Percentiles rank a stretch among this genome's conserved stretches.
Evolutionary conservation across 2,113 vertebrate genomes (phyloP).

Genomic region (Erinaceus europaeus): DNA sequence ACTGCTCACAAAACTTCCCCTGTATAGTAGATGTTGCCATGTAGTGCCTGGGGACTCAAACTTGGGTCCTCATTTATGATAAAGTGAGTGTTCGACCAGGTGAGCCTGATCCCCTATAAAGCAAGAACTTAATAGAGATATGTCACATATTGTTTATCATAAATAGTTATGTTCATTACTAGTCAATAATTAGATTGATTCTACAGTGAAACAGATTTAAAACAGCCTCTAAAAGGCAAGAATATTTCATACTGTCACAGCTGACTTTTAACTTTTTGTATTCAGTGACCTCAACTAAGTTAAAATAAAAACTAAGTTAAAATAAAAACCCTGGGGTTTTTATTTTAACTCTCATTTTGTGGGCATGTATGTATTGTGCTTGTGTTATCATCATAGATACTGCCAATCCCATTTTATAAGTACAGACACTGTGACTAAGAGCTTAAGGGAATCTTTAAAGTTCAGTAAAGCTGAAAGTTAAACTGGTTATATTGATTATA

Average conservation of each 20-base stretch:
- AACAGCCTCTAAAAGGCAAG: background rate
- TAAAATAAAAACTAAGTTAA: too few species aligned
- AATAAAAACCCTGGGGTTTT: background rate
- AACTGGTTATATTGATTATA: background rate
- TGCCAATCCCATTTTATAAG: background rate
- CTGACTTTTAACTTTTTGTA: conserved; percentile 11
- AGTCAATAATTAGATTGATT: conserved; percentile 37
- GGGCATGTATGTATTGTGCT: background rate
- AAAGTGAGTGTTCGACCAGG: too few species aligned
- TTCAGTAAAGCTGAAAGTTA: background rate
- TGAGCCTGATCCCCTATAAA: too few species aligned
- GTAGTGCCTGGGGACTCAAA: too few species aligned
- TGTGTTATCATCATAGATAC: background rate
- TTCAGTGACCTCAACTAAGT: background rate
- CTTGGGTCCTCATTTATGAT: too few species aligned
- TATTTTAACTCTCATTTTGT: background rate
- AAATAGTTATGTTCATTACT: background rate
- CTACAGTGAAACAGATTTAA: background rate
- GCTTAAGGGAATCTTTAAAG: background rate
- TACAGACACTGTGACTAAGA: background rate
- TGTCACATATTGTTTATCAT: background rate
- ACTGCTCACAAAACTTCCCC: too few species aligned
- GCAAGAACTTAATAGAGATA: conserved; percentile 1
- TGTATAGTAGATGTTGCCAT: too few species aligned
- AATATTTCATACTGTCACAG: background rate